A percentile compares a stretch with the other conserved stretches of the same genome.
Evolutionary conservation across 2,113 vertebrate genomes (phyloP).

Genomic region (Archilochus colubris): DNA sequence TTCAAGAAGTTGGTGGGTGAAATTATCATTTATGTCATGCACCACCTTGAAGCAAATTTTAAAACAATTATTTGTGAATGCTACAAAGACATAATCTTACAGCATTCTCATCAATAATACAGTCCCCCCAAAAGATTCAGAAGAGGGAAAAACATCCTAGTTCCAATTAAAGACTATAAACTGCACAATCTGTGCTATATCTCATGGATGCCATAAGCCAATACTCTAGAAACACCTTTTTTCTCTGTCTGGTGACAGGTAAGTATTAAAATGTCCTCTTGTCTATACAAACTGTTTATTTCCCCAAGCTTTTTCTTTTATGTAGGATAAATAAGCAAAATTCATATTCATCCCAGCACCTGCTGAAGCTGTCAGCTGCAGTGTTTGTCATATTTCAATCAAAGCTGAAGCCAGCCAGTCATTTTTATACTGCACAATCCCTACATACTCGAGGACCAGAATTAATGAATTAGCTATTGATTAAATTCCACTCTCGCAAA

Average conservation of each 20-base stretch:
- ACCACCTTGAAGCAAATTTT: slow-evolving; percentile 64
- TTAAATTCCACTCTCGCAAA: slow-evolving; percentile 93
- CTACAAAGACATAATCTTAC: slow-evolving; percentile 49
- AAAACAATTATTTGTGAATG: slow-evolving; percentile 71
- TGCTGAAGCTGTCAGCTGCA: slow-evolving; percentile 64
- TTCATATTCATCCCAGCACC: slow-evolving; percentile 63
- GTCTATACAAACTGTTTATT: slow-evolving; percentile 35
- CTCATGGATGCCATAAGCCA: slow-evolving; percentile 24
- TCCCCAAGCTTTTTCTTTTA: slow-evolving; percentile 54
- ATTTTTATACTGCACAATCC: slow-evolving; percentile 69
- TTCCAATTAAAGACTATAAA: slow-evolving; percentile 57
- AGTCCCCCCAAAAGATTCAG: slow-evolving; percentile 8
- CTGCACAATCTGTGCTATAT: background rate
- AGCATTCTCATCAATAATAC: slow-evolving; percentile 50
- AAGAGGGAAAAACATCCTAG: background rate
- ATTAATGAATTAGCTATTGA: slow-evolving; percentile 96
- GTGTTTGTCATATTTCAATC: slow-evolving; percentile 85
- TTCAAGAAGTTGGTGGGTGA: slow-evolving; percentile 18
- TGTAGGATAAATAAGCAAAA: slow-evolving; percentile 67
- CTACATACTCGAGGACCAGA: slow-evolving; percentile 77
- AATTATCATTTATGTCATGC: slow-evolving; percentile 55
- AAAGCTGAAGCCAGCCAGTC: slow-evolving; percentile 73
- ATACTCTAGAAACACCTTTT: slow-evolving; percentile 11
- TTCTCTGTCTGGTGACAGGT: background rate
- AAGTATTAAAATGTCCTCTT: slow-evolving; percentile 37